Evolutionary conservation across 1,140 invertebrate species (phyloP).

Genomic region (Drosophila pandora): DNA sequence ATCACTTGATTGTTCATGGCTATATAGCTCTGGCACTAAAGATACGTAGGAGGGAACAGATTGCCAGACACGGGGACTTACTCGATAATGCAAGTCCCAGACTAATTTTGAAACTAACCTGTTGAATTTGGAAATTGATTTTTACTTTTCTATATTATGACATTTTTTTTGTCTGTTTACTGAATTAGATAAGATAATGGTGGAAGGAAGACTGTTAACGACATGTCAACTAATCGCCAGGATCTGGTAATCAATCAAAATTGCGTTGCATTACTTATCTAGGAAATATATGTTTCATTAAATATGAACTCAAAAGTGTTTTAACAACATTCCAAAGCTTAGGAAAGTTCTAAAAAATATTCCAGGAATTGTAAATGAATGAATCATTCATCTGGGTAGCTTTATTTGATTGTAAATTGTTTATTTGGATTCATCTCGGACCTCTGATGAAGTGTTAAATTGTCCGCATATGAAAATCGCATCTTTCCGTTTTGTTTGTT

Average conservation of each 20-base stretch:
- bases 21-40: conserved; percentile 31
- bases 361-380: conserved; percentile 12
- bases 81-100: conserved; percentile 32
- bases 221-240: conserved; percentile 10
- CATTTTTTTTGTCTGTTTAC: conserved; percentile 8
- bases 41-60: conserved; percentile 28
- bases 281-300: too few species aligned
- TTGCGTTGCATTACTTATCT: conserved; percentile 2
- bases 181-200: conserved; percentile 38
- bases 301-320: too few species aligned
- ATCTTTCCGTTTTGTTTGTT: conserved; percentile 44
- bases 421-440: conserved; percentile 16
- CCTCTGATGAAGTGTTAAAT: conserved; percentile 29
- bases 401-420: conserved; percentile 20
- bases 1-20: conserved; percentile 48
- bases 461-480: conserved; percentile 7
- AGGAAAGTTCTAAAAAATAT: not conserved
- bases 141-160: conserved; percentile 11
- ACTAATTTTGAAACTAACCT: conserved; percentile 15
- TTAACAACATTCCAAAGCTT: too few species aligned
- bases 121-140: conserved; percentile 24
- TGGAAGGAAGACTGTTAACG: conserved; percentile 24
- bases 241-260: conserved; percentile 43
- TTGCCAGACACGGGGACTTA: conserved; percentile 15
- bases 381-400: conserved; percentile 24